phyloP scores from a whole-genome alignment of 2,113 vertebrate species.

The Ptychochromis oligacanthus region DNA sequence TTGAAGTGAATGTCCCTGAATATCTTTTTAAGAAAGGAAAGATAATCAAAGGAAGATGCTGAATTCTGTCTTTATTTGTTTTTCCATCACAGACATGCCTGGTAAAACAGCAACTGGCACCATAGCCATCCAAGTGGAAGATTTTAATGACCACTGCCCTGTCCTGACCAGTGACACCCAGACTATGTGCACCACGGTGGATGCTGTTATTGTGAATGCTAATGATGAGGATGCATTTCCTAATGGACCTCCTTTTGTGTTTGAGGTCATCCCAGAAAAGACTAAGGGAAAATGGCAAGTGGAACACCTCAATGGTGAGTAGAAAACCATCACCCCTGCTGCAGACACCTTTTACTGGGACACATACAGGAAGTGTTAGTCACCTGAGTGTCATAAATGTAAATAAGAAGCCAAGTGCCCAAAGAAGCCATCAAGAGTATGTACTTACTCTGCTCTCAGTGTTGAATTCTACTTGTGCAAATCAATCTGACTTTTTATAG shows the following conservation, averaged over 20 bases:
- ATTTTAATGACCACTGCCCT: slow-evolving; percentile 93
- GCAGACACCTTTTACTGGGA: too few relatives aligned
- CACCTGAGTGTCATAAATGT: not conserved
- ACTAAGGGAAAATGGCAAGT: slow-evolving; percentile 84
- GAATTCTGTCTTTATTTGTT: not conserved
- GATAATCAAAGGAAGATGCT: not conserved
- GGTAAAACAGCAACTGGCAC: slow-evolving; percentile 89
- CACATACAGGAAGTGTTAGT: too few relatives aligned
- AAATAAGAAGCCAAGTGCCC: not conserved
- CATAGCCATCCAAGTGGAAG: slow-evolving; percentile 83
- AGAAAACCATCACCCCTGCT: not conserved
- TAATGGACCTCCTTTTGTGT: slow-evolving; percentile 85
- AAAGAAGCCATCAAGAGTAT: not conserved
- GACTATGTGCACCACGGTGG: slow-evolving; percentile 77
- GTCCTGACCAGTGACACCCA: slow-evolving; percentile 68
- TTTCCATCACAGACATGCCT: slow-evolving; percentile 60
- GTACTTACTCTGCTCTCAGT: not conserved
- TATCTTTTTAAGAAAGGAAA: not conserved
- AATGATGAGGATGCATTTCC: slow-evolving; percentile 81
- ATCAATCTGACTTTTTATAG: not conserved
- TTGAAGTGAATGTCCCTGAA: too few relatives aligned
- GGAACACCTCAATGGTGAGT: slow-evolving; percentile 83
- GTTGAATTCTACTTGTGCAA: not conserved
- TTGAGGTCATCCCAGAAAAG: slow-evolving; percentile 79
- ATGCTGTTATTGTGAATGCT: slow-evolving; percentile 81